A percentile compares a stretch with the other conserved stretches of the same genome.
Conservation (phyloP, 2,888 invertebrate genomes). For the Lutraria lutraria region DNA sequence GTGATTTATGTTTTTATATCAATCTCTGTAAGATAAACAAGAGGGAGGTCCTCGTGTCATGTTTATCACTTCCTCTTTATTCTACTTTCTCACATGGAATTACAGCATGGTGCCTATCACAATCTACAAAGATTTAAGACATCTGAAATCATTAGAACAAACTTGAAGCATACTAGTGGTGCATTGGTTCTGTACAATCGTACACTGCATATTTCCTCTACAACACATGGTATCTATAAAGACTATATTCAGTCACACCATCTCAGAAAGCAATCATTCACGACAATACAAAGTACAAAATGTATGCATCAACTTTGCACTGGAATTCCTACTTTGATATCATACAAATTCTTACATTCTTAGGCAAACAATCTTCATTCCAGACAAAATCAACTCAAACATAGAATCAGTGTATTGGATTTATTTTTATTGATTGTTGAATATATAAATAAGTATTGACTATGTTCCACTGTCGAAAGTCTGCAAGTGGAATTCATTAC, state of each 20-base stretch:
- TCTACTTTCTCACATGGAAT: neutral
- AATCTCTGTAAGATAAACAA: constrained; percentile 6
- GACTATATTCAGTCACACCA: neutral
- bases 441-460: neutral
- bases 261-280: neutral
- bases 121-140: neutral
- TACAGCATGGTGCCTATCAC: constrained; percentile 27
- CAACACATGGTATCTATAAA: constrained; percentile 14
- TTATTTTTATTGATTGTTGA: neutral
- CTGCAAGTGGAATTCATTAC: neutral
- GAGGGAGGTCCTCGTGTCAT: constrained; percentile 15
- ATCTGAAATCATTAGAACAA: constrained; percentile 10
- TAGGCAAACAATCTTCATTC: neutral
- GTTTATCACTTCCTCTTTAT: neutral
- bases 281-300: neutral
- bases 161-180: neutral
- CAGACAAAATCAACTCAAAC: constrained; percentile 1
- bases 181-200: neutral
- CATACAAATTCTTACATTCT: neutral
- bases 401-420: neutral
- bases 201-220: neutral
- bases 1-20: constrained; percentile 3
- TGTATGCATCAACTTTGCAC: constrained; percentile 9
- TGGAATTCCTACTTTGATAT: constrained; percentile 13
- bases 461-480: neutral